phyloP scores from a whole-genome alignment of 2,888 invertebrate genomes.

The Heteromurus nitidus region DNA sequence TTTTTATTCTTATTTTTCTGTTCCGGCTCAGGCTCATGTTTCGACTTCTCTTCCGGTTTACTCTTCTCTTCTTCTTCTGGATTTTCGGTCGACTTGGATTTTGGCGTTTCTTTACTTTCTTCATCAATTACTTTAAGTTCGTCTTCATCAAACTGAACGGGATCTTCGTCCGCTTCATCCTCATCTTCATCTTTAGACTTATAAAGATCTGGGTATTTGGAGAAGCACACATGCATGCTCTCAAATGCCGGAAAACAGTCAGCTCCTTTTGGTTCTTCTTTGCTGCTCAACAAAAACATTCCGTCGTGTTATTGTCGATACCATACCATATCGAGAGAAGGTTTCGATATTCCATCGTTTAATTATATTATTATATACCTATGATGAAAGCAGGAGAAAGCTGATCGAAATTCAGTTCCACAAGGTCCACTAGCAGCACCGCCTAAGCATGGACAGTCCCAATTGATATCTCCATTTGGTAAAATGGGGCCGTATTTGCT shows the following conservation, averaged over 20 bases:
- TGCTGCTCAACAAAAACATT: slow-evolving; percentile 74
- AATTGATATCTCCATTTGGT: slow-evolving; percentile 92
- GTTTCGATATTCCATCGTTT: too few relatives aligned
- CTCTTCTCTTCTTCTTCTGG: slow-evolving; percentile 5
- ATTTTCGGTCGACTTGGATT: neutral
- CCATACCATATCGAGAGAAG: too few relatives aligned
- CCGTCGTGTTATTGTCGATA: too few relatives aligned
- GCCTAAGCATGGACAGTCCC: slow-evolving; percentile 97
- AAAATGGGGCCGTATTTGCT: slow-evolving; percentile 88
- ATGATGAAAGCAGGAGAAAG: slow-evolving; percentile 96
- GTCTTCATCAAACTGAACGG: slow-evolving; percentile 71
- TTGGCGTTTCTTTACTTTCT: slow-evolving; percentile 34
- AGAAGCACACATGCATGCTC: slow-evolving; percentile 93
- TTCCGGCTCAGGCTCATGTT: neutral
- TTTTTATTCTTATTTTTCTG: slow-evolving; percentile 54
- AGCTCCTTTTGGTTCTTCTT: slow-evolving; percentile 91
- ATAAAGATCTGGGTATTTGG: slow-evolving; percentile 89
- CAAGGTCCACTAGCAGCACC: slow-evolving; percentile 99
- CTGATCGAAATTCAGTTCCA: slow-evolving; percentile 92
- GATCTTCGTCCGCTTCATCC: slow-evolving; percentile 79
- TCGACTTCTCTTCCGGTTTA: neutral
- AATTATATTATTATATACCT: slow-evolving; percentile 77
- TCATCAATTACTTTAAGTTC: slow-evolving; percentile 71
- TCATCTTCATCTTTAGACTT: slow-evolving; percentile 76
- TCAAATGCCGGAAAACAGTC: slow-evolving; percentile 94